Percentiles rank a stretch among this genome's conserved stretches.
Evolutionary conservation across 2,888 invertebrate species (phyloP).

Genomic region (Cetonia aurata): DNA sequence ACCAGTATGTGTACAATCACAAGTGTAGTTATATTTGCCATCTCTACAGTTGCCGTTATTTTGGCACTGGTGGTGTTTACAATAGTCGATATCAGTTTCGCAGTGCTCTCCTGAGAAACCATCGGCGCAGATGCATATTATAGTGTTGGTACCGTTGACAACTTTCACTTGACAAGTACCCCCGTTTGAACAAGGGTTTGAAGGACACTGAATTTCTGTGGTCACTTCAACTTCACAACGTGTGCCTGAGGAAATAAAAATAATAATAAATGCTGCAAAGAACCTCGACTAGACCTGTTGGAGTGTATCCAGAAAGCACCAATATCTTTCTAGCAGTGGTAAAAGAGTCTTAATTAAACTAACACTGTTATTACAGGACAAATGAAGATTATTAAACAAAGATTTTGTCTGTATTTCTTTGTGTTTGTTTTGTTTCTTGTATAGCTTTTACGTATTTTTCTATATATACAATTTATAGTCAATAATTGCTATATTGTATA

Average conservation of each 20-base stretch:
- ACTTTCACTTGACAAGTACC: constrained; percentile 79
- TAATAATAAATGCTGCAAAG: neutral
- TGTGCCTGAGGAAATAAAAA: constrained; percentile 63
- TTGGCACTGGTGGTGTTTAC: constrained; percentile 77
- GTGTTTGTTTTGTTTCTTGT: too few relatives aligned
- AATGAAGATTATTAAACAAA: too few relatives aligned
- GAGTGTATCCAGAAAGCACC: too few relatives aligned
- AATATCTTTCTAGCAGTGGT: too few relatives aligned
- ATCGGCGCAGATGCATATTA: constrained; percentile 64
- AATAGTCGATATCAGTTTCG: constrained; percentile 83
- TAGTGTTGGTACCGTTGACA: constrained; percentile 60
- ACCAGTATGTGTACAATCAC: constrained; percentile 83
- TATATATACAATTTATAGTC: too few relatives aligned
- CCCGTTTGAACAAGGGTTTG: constrained; percentile 84
- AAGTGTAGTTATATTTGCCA: constrained; percentile 80
- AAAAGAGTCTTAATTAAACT: too few relatives aligned
- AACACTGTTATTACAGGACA: too few relatives aligned
- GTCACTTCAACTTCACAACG: constrained; percentile 82
- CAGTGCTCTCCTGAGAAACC: constrained; percentile 79
- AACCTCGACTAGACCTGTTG: too few relatives aligned
- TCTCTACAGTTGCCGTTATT: constrained; percentile 76
- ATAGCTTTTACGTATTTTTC: too few relatives aligned
- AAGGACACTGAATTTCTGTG: constrained; percentile 78
- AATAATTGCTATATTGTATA: too few relatives aligned
- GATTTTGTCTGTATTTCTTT: too few relatives aligned